Base-by-base conservation (phyloP, 1,140 invertebrate genomes). In the Lasioglossum baleicum region DNA sequence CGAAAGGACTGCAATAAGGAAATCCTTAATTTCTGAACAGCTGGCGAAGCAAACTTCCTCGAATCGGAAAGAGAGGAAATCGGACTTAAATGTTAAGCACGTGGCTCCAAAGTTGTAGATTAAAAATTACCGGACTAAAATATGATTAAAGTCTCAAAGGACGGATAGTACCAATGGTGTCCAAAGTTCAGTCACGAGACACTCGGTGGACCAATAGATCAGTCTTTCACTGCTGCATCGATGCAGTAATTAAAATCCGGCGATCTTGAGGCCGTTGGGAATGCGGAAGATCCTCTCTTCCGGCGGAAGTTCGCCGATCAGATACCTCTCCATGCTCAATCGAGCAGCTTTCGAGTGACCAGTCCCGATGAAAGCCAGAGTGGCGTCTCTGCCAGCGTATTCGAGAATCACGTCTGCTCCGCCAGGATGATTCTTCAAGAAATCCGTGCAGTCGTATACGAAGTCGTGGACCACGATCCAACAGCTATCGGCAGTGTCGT, bases 311-410 rank as follows among this genome's bases (percentile, higher is more conserved):
- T 96, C 95, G 1, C 97, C 97, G 15, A 97, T 95, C 0, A 95
- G 91, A 88, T 95, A 97, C 1, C 94, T 92, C 20, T 96, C 92
- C 44, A 97, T 92, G 6, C 94, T 91, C 48, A 93, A 93, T 6
- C 94, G 91, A 0, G 96, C 95, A 42, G 93, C 93, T 22, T 93
- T 93, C 2, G 96, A 96, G 84, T 98, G 97, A 0, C 97, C 97
- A 0, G 96, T 95, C 26, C 97, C 96, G 35, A 96, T 93, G 91
- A 98, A 98, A 0, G 97, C 96, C 0, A 97, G 92, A 3, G 97
- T 98, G 0, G 97, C 97, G 90, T 99, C 98, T 7, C 96, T 94
- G 2, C 98, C 98, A 0, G 97, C 97, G 89, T 98, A 95, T 86
- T 98, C 97, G 81, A 98, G 87, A 56, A 98, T 94, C 1, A 98